A percentile compares a stretch with the other conserved stretches of the same genome.
Evolutionary conservation across 2,113 vertebrate species (phyloP).

Genomic region (Chinchilla lanigera): DNA sequence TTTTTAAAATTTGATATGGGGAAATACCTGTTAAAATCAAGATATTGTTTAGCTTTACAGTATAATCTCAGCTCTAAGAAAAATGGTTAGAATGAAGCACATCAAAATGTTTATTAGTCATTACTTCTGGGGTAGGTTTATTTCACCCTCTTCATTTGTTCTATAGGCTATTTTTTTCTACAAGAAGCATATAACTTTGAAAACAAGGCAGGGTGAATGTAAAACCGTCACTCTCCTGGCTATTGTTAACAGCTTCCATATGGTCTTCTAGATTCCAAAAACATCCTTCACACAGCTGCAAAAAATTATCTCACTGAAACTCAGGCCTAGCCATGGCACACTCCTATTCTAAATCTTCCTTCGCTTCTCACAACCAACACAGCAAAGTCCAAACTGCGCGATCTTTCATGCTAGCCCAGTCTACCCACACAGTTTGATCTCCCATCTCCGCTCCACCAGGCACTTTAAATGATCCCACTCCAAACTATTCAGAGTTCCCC

Average conservation of each 20-base stretch:
- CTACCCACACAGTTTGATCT: not conserved
- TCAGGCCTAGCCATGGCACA: not conserved
- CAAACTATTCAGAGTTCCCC: not conserved
- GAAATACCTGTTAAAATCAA: conserved; percentile 32
- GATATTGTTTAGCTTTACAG: not conserved
- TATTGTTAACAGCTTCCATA: conserved; percentile 51
- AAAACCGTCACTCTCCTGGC: conserved; percentile 30
- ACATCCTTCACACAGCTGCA: conserved; percentile 31
- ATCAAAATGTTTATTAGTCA: not conserved
- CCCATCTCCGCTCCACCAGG: not conserved
- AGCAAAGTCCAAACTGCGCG: not conserved
- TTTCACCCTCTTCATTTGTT: not conserved
- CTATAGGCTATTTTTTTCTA: not conserved
- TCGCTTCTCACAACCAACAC: not conserved
- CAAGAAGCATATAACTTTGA: conserved; percentile 46
- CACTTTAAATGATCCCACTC: not conserved
- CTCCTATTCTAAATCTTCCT: not conserved
- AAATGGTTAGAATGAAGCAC: conserved; percentile 13
- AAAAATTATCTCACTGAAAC: conserved; percentile 32
- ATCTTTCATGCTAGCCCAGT: not conserved
- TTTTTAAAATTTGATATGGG: not conserved
- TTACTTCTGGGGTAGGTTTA: not conserved
- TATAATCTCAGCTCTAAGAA: not conserved
- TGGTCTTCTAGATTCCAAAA: not conserved
- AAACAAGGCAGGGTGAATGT: conserved; percentile 3